phyloP scores from a whole-genome alignment of 2,888 invertebrate species.

The Standfussiana lucernea region DNA sequence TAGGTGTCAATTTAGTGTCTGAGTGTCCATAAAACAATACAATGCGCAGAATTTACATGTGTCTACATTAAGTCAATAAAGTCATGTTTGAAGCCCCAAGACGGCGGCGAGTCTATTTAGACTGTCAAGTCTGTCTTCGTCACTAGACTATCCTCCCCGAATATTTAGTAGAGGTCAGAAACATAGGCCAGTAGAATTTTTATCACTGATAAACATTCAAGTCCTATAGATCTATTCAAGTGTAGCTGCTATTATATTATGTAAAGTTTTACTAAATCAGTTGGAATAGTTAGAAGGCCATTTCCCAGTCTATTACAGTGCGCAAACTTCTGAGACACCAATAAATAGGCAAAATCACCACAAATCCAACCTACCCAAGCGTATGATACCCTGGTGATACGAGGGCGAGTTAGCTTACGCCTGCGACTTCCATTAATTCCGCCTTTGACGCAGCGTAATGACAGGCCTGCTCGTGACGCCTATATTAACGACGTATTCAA shows the following conservation, averaged over 20 bases:
- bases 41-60: background rate
- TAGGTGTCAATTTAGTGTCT: background rate
- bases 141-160: background rate
- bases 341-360: constrained; percentile 15
- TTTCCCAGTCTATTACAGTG: background rate
- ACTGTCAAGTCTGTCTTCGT: background rate
- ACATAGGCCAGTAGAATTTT: too few species aligned
- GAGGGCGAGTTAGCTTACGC: constrained; percentile 42
- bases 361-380: constrained; percentile 32
- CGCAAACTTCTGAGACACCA: background rate
- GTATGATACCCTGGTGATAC: constrained; percentile 35
- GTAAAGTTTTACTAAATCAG: background rate
- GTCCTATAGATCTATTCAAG: background rate
- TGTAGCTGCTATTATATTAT: background rate
- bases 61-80: background rate
- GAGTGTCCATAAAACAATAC: background rate
- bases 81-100: background rate
- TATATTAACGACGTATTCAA: constrained; percentile 70
- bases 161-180: background rate
- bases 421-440: constrained; percentile 64
- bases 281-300: background rate
- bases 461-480: constrained; percentile 62
- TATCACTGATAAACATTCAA: too few species aligned
- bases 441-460: constrained; percentile 68
- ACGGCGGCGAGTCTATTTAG: background rate